Evolutionary conservation across 1,140 invertebrate genomes (phyloP).

Genomic region (Drosophila subobscura): DNA sequence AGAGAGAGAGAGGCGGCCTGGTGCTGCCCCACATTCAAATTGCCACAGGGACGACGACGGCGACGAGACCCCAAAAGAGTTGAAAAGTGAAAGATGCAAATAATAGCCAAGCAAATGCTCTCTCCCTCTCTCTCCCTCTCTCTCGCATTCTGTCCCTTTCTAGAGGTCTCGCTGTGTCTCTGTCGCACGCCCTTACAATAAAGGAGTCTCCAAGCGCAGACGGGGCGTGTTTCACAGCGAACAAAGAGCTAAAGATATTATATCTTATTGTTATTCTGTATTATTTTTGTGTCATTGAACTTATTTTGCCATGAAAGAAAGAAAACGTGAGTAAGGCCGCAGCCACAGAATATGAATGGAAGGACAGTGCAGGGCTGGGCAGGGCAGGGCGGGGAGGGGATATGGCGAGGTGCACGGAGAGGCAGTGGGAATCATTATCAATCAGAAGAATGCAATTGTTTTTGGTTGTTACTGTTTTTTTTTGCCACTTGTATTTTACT

Average conservation of each 20-base stretch:
- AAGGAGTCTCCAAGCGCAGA: slow-evolving; percentile 46
- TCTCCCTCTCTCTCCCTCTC: slow-evolving; percentile 11
- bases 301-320: slow-evolving; percentile 62
- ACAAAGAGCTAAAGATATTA: slow-evolving; percentile 74
- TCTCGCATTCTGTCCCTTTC: not conserved
- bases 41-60: slow-evolving; percentile 18
- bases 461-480: slow-evolving; percentile 12
- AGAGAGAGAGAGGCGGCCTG: slow-evolving; percentile 9
- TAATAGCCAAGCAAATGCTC: slow-evolving; percentile 46
- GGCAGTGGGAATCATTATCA: slow-evolving; percentile 39
- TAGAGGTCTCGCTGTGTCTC: slow-evolving; percentile 9
- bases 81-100: slow-evolving; percentile 77
- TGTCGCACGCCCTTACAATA: slow-evolving; percentile 20
- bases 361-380: slow-evolving; percentile 22
- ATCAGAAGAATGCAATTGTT: slow-evolving; percentile 39
- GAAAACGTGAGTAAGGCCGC: slow-evolving; percentile 57
- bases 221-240: slow-evolving; percentile 50
- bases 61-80: slow-evolving; percentile 55
- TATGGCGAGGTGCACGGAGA: no score
- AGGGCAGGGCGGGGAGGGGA: slow-evolving; percentile 1
- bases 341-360: slow-evolving; percentile 17
- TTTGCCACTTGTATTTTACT: slow-evolving; percentile 13
- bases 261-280: slow-evolving; percentile 71
- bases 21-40: slow-evolving; percentile 64
- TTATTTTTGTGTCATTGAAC: slow-evolving; percentile 81